phyloP scores from a whole-genome alignment of 2,113 vertebrate genomes.

The Phoxinus phoxinus region DNA sequence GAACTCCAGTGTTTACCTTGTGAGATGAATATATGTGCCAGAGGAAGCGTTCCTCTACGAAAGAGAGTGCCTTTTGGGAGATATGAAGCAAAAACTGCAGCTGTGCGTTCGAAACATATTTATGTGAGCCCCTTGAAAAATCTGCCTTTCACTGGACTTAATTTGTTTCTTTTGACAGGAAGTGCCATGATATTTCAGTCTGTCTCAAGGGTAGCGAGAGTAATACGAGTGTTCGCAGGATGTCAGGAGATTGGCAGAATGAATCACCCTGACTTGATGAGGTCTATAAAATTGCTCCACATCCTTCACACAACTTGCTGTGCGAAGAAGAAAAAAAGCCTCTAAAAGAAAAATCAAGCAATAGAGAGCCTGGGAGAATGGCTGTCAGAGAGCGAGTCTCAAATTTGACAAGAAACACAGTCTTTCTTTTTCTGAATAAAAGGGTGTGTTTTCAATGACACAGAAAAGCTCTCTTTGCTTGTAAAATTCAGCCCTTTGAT shows the following conservation, averaged over 20 bases:
- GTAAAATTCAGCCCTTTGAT: background rate
- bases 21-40: background rate
- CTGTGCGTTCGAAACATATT: background rate
- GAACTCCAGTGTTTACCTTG: background rate
- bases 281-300: conserved; percentile 53
- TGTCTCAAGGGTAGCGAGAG: conserved; percentile 43
- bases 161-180: conserved; percentile 46
- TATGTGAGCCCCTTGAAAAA: background rate
- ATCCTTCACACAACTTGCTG: conserved; percentile 44
- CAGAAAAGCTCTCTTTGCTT: background rate
- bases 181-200: conserved; percentile 42
- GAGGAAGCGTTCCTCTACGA: background rate
- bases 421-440: conserved; percentile 39
- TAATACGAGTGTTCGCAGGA: conserved; percentile 29
- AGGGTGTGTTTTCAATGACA: conserved; percentile 27
- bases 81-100: conserved; percentile 13
- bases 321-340: conserved; percentile 44
- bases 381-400: conserved; percentile 44
- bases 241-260: conserved; percentile 47
- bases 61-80: conserved; percentile 9
- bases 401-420: conserved; percentile 49
- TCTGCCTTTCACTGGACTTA: conserved; percentile 32
- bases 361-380: background rate
- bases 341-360: conserved; percentile 54
- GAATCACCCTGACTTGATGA: conserved; percentile 50